Percentiles rank a stretch among this genome's conserved stretches.
These are phyloP conservation scores for Temnothorax nylanderi DNA, from an alignment of 1,140 invertebrate species.

Conservation along the genomic window DNA sequence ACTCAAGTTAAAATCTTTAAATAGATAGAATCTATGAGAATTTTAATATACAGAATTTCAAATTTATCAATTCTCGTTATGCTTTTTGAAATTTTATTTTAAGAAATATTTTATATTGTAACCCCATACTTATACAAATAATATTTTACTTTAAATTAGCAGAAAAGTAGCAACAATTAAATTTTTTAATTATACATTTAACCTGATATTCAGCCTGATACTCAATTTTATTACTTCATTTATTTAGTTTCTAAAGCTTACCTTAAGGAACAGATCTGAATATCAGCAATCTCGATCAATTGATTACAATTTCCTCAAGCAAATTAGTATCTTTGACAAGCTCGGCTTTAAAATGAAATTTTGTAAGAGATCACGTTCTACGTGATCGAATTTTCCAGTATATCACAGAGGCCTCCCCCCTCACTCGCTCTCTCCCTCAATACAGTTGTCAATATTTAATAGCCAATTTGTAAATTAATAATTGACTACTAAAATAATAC, in stretches of 20 bases:
- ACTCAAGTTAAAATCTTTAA: constrained; percentile 19
- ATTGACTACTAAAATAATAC: neutral
- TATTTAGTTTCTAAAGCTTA: neutral
- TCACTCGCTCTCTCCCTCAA: neutral
- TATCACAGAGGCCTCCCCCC: neutral
- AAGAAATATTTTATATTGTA: neutral
- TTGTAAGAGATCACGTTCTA: neutral
- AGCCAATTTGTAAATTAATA: neutral
- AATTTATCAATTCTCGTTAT: neutral
- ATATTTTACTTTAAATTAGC: neutral
- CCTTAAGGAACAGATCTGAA: neutral
- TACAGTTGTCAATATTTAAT: neutral
- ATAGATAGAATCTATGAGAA: neutral
- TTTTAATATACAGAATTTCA: neutral
- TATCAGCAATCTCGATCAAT: neutral
- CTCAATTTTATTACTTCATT: neutral
- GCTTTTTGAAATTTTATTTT: neutral
- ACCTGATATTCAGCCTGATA: too few relatives aligned
- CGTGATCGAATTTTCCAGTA: neutral
- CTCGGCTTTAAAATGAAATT: neutral
- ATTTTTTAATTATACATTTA: neutral
- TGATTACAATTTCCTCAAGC: constrained; percentile 12
- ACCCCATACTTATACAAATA: too few relatives aligned
- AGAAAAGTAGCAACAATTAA: neutral
- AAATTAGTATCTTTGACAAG: constrained; percentile 22